Conservation (phyloP, 2,797 vertebrate genomes). For the Macroramphosus scolopax region DNA sequence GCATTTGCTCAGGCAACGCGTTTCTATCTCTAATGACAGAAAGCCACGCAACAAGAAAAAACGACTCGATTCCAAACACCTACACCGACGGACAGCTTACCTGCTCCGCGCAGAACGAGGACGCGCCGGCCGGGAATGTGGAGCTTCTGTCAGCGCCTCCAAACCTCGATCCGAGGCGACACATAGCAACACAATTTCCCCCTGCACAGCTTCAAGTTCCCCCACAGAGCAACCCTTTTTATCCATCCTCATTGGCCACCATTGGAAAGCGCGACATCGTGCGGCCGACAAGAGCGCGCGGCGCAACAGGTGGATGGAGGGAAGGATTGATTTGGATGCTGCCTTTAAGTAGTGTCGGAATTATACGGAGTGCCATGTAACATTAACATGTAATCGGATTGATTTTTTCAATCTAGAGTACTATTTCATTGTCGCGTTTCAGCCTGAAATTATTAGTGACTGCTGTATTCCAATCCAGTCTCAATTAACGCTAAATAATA, state of each 20-base stretch:
- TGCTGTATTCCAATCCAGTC: too few species aligned
- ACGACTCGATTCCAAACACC: background rate
- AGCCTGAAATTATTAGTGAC: too few species aligned
- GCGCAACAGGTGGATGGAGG: slow-evolving; percentile 66
- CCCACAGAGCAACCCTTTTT: slow-evolving; percentile 22
- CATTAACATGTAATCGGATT: too few species aligned
- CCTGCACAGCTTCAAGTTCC: slow-evolving; percentile 53
- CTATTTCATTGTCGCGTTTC: too few species aligned
- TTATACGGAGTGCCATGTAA: too few species aligned
- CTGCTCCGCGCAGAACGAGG: slow-evolving; percentile 34
- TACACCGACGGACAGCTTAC: slow-evolving; percentile 44
- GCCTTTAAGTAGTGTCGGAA: slow-evolving; percentile 5
- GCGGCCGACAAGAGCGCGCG: slow-evolving; percentile 29
- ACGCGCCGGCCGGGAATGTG: slow-evolving; percentile 3
- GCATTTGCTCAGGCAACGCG: slow-evolving; percentile 21
- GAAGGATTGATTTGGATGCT: slow-evolving; percentile 6
- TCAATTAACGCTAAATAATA: too few species aligned
- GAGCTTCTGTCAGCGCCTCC: slow-evolving; percentile 8
- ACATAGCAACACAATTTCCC: slow-evolving; percentile 34
- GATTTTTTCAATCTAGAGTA: too few species aligned
- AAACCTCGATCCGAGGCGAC: slow-evolving; percentile 21
- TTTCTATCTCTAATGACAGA: slow-evolving; percentile 16
- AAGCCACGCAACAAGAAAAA: slow-evolving; percentile 12
- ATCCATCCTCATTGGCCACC: slow-evolving; percentile 1
- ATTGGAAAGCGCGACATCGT: slow-evolving; percentile 58